Evolutionary conservation across 2,888 invertebrate genomes (phyloP).

Genomic region (Tenthredo scrophulariae): DNA sequence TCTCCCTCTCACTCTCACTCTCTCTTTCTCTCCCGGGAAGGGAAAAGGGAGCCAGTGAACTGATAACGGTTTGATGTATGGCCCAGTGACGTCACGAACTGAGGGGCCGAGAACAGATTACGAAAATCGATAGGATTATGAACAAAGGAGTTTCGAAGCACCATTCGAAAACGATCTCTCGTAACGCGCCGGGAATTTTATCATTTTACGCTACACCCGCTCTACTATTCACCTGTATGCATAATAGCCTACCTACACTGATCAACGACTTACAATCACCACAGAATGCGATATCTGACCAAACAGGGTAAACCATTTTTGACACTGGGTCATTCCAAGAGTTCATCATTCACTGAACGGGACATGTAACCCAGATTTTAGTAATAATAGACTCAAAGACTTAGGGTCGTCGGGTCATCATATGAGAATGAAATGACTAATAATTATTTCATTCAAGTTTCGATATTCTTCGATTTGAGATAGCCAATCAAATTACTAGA

Average conservation of each 20-base stretch:
- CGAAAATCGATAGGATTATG: constrained; percentile 75
- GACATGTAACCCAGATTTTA: neutral
- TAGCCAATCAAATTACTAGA: neutral
- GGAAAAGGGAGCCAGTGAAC: constrained; percentile 63
- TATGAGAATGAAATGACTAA: neutral
- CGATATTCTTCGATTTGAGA: neutral
- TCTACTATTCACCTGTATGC: neutral
- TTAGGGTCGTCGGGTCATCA: neutral
- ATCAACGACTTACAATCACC: neutral
- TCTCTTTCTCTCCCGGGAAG: constrained; percentile 51
- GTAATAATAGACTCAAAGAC: neutral
- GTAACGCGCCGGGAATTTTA: constrained; percentile 37
- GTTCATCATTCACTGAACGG: neutral
- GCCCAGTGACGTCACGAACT: constrained; percentile 74
- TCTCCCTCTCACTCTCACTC: constrained; percentile 49
- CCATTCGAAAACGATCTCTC: constrained; percentile 53
- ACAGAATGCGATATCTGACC: neutral
- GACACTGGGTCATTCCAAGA: neutral
- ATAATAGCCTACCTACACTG: neutral
- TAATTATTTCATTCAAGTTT: neutral
- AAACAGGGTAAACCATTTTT: neutral
- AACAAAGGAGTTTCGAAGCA: constrained; percentile 66
- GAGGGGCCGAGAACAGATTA: constrained; percentile 75
- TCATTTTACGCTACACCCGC: constrained; percentile 19
- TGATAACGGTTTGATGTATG: constrained; percentile 78